Evolutionary conservation across 2,888 invertebrate species (phyloP), one percentile per base, ranked within the genome.

Genomic region (Alviniconcha strummeri): DNA sequence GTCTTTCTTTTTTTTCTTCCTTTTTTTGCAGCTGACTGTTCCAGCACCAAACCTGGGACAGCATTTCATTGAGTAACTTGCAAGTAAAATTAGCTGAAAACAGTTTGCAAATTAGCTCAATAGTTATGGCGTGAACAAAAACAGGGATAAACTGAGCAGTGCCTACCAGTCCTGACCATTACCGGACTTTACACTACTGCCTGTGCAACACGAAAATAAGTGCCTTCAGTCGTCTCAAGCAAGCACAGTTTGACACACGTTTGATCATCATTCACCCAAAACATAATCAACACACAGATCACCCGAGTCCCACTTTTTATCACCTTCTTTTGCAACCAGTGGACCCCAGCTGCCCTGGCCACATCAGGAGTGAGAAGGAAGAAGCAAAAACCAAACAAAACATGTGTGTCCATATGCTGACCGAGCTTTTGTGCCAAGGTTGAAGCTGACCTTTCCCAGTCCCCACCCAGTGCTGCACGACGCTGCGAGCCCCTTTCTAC

Each of bases 401-500:
- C 36, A 78, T 57, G 69, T 15, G 69, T n/a, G 69, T 69, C 57
- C 78, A 72, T 8, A 36, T n/a, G n/a, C 13, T 36, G 8, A 78
- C 60, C 78, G 60, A 78, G 64, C 17, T 78, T 36, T 13, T 78
- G 64, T 78, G 36, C 36, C 64, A 64, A 19, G 57, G 69, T 15
- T 17, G n/a, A 19, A 64, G 69, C 6, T 69, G 69, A 69, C 69
- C 17, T 69, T 6, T 19, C 55, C 57, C 77, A 78, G 78, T 60
- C 60, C 15, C 57, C 19, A 64, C 19, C 52, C 60, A 60, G 60
- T 60, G 60, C 60, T 60, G 60, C 13, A 64, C 11, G 13, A 17
- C 6, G 9, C 9, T 78, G 64, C 36, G 52, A 52, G 15, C 13
- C 98, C 64, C 52, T 6, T 13, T 36, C 36, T 52, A 36, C 52